These are phyloP conservation scores for Pelosia muscerda DNA, from an alignment of 2,888 invertebrate species.

Conservation along the genomic window DNA sequence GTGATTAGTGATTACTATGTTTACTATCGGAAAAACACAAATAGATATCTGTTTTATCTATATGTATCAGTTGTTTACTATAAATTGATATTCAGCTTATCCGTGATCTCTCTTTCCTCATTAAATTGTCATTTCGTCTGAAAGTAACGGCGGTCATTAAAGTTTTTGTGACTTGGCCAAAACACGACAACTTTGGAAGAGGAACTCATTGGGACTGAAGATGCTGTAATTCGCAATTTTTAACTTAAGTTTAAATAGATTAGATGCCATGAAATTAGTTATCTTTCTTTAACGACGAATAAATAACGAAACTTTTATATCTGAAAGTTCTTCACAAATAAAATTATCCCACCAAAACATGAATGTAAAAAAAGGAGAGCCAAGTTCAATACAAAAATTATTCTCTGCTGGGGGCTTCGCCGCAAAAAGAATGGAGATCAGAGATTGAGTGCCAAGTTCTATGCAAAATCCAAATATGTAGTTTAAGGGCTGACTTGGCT, in stretches of 20 bases:
- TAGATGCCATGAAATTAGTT: neutral
- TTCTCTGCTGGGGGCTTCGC: too few relatives aligned
- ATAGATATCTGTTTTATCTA: conserved; percentile 6
- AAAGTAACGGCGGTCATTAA: neutral
- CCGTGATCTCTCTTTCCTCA: neutral
- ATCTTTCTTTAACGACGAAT: neutral
- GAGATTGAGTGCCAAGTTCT: too few relatives aligned
- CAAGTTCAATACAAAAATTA: too few relatives aligned
- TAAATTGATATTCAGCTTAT: neutral
- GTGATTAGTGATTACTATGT: neutral
- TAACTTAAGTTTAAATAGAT: neutral
- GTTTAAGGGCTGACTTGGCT: too few relatives aligned
- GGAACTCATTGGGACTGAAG: neutral
- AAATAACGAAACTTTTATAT: neutral
- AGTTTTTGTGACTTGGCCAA: neutral
- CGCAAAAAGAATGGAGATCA: too few relatives aligned
- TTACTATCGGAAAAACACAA: conserved; percentile 3
- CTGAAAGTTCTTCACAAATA: neutral
- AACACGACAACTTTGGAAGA: conserved; percentile 4
- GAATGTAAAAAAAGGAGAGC: too few relatives aligned
- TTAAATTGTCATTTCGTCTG: conserved; percentile 2
- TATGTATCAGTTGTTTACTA: neutral
- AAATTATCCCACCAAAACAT: too few relatives aligned
- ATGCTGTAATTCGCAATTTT: neutral
- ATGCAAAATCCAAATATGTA: too few relatives aligned